Percentiles rank a stretch among this genome's conserved stretches.
phyloP scores from a whole-genome alignment of 2,888 invertebrate species.

The Metallyticus violacea region DNA sequence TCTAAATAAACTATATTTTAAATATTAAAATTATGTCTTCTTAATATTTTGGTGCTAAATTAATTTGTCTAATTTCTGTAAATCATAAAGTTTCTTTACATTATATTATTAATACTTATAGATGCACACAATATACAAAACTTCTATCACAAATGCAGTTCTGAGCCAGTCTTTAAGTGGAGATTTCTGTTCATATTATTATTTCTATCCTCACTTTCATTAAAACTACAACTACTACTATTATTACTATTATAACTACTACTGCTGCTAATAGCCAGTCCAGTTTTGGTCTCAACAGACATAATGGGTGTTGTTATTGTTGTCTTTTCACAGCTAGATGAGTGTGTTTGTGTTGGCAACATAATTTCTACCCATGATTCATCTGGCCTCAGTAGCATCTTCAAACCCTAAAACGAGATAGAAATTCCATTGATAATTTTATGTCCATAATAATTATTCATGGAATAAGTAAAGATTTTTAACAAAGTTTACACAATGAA shows the following conservation, averaged over 20 bases:
- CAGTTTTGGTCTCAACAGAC: background rate
- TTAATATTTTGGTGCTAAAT: too few relatives aligned
- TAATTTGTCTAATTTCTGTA: too few relatives aligned
- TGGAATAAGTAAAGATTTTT: too few relatives aligned
- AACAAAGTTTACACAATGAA: background rate
- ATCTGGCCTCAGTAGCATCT: background rate
- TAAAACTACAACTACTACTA: too few relatives aligned
- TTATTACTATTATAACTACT: background rate
- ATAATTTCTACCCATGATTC: background rate
- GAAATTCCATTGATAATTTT: background rate
- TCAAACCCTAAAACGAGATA: background rate
- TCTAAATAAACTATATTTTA: too few relatives aligned
- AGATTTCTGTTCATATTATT: background rate
- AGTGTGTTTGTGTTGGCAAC: background rate
- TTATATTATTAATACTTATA: too few relatives aligned
- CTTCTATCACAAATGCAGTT: background rate
- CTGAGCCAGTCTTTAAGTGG: background rate
- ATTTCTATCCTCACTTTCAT: background rate
- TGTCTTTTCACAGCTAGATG: background rate
- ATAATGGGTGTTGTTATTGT: background rate
- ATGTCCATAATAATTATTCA: background rate
- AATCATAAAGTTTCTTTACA: too few relatives aligned
- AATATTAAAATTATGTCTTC: too few relatives aligned
- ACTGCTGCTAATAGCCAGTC: background rate
- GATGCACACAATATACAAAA: too few relatives aligned